Evolutionary conservation across 2,113 vertebrate species (phyloP).

Genomic region (Lanius ludovicianus): DNA sequence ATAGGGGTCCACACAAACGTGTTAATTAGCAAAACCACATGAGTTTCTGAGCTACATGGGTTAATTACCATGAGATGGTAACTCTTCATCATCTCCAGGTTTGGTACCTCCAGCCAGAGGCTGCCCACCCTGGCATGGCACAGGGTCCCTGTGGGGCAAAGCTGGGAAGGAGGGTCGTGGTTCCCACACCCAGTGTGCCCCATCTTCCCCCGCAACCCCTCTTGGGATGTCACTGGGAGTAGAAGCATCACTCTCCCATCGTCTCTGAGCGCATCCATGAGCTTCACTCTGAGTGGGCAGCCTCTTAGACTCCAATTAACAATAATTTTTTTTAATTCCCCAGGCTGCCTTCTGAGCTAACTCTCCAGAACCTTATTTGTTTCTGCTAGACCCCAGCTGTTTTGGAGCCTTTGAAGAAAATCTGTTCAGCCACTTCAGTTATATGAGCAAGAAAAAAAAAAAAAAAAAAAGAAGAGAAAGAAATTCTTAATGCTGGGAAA

Average conservation of each 20-base stretch:
- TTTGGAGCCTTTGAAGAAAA: not conserved
- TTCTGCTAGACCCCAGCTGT: not conserved
- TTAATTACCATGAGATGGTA: not conserved
- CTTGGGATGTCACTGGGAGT: not conserved
- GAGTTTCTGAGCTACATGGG: not conserved
- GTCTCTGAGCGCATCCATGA: not conserved
- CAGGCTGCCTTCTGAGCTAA: not conserved
- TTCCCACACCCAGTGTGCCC: fast-evolving
- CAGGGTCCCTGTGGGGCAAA: not conserved
- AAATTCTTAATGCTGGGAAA: not conserved
- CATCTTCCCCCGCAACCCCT: not conserved
- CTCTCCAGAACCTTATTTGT: not conserved
- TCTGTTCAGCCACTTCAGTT: not conserved
- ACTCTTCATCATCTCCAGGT: not conserved
- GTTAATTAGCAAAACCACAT: not conserved
- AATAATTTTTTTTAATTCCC: not conserved
- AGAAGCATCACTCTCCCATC: not conserved
- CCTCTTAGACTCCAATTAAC: not conserved
- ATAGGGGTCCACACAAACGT: not conserved
- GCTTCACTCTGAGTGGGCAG: not conserved
- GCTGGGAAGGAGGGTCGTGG: not conserved
- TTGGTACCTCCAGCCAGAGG: not conserved
- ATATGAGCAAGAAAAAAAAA: not conserved
- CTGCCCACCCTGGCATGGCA: not conserved
- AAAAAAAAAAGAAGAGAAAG: not conserved